Evolutionary conservation across 2,113 vertebrate genomes (phyloP).

Genomic region (Neotoma lepida): DNA sequence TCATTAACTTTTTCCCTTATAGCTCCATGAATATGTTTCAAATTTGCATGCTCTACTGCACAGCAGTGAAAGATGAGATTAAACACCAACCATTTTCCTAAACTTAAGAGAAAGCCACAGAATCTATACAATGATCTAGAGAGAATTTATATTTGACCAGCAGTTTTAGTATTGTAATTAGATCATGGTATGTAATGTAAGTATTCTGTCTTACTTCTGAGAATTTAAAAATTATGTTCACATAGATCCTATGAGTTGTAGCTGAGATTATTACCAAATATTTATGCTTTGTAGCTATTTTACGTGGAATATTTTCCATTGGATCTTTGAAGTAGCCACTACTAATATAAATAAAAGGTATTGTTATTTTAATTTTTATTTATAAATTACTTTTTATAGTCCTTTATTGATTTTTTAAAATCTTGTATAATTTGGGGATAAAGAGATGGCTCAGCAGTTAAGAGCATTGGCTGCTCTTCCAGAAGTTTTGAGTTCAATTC

Average conservation of each 20-base stretch:
- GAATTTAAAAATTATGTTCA: conserved; percentile 34
- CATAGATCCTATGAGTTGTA: not conserved
- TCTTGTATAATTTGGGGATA: not conserved
- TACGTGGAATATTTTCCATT: not conserved
- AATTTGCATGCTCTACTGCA: not conserved
- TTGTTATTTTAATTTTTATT: not conserved
- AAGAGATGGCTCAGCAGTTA: not conserved
- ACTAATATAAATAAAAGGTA: conserved; percentile 18
- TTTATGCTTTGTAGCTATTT: conserved; percentile 8
- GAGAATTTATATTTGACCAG: not conserved
- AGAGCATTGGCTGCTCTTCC: not conserved
- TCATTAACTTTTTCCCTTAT: not conserved
- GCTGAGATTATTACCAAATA: conserved; percentile 5
- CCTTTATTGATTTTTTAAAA: not conserved
- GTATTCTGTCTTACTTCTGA: not conserved
- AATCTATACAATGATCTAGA: not conserved
- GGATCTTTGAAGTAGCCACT: conserved; percentile 8
- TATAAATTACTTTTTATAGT: not conserved
- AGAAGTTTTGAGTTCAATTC: not conserved
- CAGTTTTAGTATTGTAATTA: conserved; percentile 20
- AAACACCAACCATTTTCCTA: not conserved
- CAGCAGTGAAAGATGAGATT: not conserved
- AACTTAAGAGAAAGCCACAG: not conserved
- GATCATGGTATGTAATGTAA: not conserved
- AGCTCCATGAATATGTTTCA: not conserved